Evolutionary conservation across 2,113 vertebrate species (phyloP).

Genomic region (Muntiacus reevesi): DNA sequence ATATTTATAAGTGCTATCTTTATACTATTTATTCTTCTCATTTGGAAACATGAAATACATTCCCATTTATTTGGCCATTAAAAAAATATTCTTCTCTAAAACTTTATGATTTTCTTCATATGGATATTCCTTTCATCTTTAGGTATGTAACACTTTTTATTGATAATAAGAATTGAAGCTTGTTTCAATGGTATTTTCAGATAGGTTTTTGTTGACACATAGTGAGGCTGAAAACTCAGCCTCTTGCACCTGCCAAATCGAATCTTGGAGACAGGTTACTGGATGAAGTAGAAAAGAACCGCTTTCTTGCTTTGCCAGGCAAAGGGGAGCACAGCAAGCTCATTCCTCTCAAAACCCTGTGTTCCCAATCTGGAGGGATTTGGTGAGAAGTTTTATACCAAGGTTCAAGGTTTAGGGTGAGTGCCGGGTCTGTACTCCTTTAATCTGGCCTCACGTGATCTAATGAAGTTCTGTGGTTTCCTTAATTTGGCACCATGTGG

Average conservation of each 20-base stretch:
- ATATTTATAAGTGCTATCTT: neutral
- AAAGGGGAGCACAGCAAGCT: neutral
- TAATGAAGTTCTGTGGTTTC: neutral
- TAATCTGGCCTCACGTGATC: neutral
- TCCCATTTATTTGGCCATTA: neutral
- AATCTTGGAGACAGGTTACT: neutral
- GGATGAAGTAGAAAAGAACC: neutral
- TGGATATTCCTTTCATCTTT: neutral
- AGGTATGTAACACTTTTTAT: neutral
- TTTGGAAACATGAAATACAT: neutral
- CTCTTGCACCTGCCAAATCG: neutral
- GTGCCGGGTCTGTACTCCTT: neutral
- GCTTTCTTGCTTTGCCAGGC: neutral
- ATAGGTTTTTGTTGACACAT: neutral
- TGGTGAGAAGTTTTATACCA: neutral
- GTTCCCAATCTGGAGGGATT: neutral
- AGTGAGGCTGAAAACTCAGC: neutral
- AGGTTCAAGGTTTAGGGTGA: neutral
- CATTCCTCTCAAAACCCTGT: neutral
- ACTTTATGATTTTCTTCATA: neutral
- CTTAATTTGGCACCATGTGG: neutral
- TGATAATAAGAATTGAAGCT: neutral
- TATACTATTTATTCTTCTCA: neutral
- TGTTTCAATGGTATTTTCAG: neutral
- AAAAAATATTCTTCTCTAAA: neutral